Conservation (phyloP, 2,113 vertebrate genomes). For the Tyrannus savana region DNA sequence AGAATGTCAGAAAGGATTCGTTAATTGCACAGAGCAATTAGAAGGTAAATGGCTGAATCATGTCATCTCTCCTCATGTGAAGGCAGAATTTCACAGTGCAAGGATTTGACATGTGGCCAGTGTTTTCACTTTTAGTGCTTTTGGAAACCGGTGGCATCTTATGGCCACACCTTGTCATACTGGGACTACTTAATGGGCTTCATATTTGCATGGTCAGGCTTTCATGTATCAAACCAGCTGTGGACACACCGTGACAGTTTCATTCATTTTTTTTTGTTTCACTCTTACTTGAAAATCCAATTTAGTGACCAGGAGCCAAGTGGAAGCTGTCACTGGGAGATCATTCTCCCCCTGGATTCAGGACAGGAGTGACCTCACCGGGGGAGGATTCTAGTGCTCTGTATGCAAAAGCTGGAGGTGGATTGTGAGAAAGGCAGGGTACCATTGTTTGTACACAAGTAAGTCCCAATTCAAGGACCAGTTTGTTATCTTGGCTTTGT, state of each 20-base stretch:
- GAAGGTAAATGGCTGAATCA: neutral
- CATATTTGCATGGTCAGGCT: neutral
- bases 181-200: neutral
- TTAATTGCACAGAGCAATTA: neutral
- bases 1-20: neutral
- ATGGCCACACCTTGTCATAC: neutral
- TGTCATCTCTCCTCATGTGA: neutral
- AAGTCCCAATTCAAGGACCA: neutral
- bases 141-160: neutral
- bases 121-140: neutral
- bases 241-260: neutral
- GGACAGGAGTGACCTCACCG: neutral
- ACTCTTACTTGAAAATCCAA: neutral
- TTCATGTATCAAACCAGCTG: neutral
- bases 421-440: neutral
- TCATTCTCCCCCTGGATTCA: neutral
- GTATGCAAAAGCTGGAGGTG: neutral
- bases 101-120: neutral
- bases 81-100: neutral
- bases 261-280: neutral
- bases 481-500: neutral
- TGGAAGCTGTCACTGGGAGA: neutral
- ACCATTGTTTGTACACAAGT: neutral
- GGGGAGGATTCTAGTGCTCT: neutral
- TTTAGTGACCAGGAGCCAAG: neutral